Conservation (phyloP, 2,888 invertebrate genomes). For the Netelia melanura region DNA sequence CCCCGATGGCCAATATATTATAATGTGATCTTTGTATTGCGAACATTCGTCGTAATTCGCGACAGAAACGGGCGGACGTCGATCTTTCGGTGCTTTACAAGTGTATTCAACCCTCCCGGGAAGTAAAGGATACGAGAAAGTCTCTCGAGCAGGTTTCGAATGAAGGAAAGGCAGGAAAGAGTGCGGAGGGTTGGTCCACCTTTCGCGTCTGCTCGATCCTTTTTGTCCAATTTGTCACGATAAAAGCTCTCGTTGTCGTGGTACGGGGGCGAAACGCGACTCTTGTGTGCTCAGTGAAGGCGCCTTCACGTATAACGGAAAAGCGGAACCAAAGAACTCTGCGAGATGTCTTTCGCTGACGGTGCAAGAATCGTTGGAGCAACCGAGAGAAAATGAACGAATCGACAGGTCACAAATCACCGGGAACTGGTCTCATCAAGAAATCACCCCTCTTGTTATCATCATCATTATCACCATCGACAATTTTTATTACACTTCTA, state of each 20-base stretch:
- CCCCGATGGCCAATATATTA: neutral
- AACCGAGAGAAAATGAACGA: neutral
- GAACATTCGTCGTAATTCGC: slow-evolving; percentile 37
- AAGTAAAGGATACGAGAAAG: neutral
- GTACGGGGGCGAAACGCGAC: slow-evolving; percentile 41
- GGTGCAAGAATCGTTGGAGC: slow-evolving; percentile 11
- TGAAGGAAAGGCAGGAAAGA: slow-evolving; percentile 57
- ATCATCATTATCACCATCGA: neutral
- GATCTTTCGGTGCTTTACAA: slow-evolving; percentile 79
- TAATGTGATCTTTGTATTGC: slow-evolving; percentile 31
- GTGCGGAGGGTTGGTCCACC: slow-evolving; percentile 33
- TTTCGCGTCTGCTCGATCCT: slow-evolving; percentile 43
- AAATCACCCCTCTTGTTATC: neutral
- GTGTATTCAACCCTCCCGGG: slow-evolving; percentile 79
- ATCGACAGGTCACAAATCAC: neutral
- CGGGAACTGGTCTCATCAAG: neutral
- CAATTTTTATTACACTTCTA: slow-evolving; percentile 10
- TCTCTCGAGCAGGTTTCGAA: neutral
- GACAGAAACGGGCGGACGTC: slow-evolving; percentile 53
- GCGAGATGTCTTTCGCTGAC: slow-evolving; percentile 63
- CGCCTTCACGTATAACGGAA: neutral
- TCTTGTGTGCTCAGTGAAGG: neutral
- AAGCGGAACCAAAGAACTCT: slow-evolving; percentile 49
- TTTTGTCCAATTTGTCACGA: slow-evolving; percentile 77
- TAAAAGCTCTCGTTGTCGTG: slow-evolving; percentile 69